phyloP scores from a whole-genome alignment of 2,888 invertebrate genomes.

The Caradrina kadenii region DNA sequence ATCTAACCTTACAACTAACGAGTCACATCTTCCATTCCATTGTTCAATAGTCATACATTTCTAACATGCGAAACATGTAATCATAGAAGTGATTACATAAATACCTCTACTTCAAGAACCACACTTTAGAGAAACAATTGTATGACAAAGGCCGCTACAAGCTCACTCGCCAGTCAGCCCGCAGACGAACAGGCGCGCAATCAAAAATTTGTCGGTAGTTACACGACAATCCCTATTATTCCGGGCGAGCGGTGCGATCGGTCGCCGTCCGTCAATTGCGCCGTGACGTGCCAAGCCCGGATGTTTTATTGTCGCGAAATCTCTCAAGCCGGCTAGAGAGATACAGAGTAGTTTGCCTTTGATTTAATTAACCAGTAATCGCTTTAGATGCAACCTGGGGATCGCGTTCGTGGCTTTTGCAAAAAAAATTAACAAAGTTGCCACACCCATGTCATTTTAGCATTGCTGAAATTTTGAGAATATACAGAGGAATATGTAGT shows the following conservation, averaged over 20 bases:
- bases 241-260: slow-evolving; percentile 45
- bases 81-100: neutral
- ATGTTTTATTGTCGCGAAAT: slow-evolving; percentile 38
- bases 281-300: slow-evolving; percentile 19
- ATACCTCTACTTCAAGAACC: neutral
- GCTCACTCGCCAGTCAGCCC: slow-evolving; percentile 14
- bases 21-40: too few relatives aligned
- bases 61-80: neutral
- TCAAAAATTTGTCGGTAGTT: slow-evolving; percentile 47
- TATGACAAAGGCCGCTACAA: slow-evolving; percentile 15
- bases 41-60: neutral
- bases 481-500: too few relatives aligned
- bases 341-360: slow-evolving; percentile 28
- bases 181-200: slow-evolving; percentile 19
- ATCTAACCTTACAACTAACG: too few relatives aligned
- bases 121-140: neutral
- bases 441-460: too few relatives aligned
- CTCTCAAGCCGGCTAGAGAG: slow-evolving; percentile 19
- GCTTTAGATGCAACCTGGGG: slow-evolving; percentile 14
- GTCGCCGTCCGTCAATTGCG: slow-evolving; percentile 47
- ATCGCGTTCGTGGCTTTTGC: slow-evolving; percentile 14
- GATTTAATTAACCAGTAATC: slow-evolving; percentile 23
- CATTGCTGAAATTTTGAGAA: too few relatives aligned
- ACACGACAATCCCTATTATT: slow-evolving; percentile 36
- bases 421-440: neutral